Percentiles rank a stretch among this genome's conserved stretches.
Evolutionary conservation across 2,113 vertebrate species (phyloP).

Genomic region (Pseudorhombus dupliciocellatus): DNA sequence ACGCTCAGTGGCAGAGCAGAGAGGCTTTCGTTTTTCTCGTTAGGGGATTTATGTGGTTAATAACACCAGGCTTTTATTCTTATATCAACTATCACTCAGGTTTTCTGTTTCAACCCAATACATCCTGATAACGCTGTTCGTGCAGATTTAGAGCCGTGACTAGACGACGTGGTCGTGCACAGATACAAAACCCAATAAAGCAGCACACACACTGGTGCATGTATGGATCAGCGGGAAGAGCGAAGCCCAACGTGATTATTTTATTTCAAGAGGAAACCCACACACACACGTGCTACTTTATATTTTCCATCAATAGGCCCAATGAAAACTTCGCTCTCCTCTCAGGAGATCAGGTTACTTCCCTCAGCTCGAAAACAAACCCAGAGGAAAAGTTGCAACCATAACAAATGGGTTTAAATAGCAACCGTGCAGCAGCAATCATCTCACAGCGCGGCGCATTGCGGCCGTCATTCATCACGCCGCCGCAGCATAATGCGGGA

Average conservation of each 20-base stretch:
- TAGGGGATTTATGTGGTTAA: conserved; percentile 41
- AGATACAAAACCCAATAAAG: conserved; percentile 15
- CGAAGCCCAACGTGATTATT: background rate
- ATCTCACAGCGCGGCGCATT: conserved; percentile 58
- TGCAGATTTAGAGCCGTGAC: conserved; percentile 43
- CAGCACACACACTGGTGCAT: background rate
- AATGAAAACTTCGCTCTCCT: background rate
- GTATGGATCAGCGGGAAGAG: background rate
- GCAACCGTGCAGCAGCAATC: conserved; percentile 60
- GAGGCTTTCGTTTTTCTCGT: conserved; percentile 14
- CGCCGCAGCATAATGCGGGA: conserved; percentile 58
- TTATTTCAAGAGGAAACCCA: background rate
- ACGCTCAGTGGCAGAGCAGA: conserved; percentile 49
- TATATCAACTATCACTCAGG: conserved; percentile 49
- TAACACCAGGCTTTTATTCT: conserved; percentile 26
- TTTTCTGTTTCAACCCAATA: conserved; percentile 19
- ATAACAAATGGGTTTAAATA: conserved; percentile 66
- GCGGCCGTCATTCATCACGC: conserved; percentile 68
- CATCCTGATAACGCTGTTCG: conserved; percentile 34
- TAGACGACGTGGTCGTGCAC: background rate
- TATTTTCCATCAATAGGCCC: background rate
- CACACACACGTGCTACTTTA: background rate
- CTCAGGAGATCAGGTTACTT: conserved; percentile 25
- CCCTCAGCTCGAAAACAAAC: conserved; percentile 32
- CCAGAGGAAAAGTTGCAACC: conserved; percentile 49